phyloP scores from a whole-genome alignment of 2,113 vertebrate genomes.

The Pluvialis apricaria region DNA sequence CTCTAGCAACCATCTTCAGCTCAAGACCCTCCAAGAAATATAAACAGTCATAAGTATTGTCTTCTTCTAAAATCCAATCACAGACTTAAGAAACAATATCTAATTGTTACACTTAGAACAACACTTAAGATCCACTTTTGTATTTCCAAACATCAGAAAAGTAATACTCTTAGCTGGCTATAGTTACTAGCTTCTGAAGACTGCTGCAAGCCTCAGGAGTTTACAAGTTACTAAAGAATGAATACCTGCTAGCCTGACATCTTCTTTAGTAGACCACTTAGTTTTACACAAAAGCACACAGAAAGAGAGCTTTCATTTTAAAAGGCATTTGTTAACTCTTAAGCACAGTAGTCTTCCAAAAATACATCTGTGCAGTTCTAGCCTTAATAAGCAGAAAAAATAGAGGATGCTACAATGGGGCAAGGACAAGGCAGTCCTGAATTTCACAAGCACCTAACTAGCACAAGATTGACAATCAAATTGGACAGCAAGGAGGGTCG shows the following conservation, averaged over 20 bases:
- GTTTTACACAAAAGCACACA: neutral
- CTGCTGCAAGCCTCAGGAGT: neutral
- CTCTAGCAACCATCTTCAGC: neutral
- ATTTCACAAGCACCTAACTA: neutral
- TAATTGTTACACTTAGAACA: neutral
- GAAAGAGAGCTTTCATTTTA: neutral
- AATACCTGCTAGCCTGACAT: neutral
- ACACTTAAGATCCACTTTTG: neutral
- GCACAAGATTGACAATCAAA: neutral
- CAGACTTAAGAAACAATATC: neutral
- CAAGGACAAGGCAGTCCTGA: neutral
- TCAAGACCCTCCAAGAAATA: neutral
- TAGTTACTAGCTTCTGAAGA: neutral
- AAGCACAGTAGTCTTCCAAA: neutral
- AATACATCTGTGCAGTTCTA: neutral
- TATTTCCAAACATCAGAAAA: neutral
- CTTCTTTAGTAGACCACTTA: neutral
- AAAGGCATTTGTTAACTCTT: neutral
- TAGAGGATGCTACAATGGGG: fast-evolving
- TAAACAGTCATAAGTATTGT: neutral
- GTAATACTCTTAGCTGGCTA: neutral
- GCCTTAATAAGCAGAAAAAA: neutral
- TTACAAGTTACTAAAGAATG: neutral
- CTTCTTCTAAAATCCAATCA: neutral
- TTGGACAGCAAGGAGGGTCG: neutral